Conservation (phyloP, 2,888 invertebrate species). For the Drosophila diplacantha region DNA sequence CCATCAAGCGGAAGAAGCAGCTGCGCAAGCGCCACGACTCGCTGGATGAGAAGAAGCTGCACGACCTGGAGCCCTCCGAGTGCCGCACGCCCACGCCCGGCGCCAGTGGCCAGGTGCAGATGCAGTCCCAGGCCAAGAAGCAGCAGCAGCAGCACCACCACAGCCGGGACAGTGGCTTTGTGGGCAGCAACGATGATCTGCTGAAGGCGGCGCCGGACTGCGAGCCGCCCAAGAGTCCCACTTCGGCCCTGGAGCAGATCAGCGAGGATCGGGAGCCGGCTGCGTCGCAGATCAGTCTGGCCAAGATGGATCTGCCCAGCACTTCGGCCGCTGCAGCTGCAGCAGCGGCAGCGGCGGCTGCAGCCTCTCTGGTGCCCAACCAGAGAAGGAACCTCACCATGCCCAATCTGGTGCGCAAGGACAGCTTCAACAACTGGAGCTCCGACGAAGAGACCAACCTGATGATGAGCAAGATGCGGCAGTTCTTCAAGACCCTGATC, state of each 20-base stretch:
- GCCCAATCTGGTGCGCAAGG: slow-evolving; percentile 84
- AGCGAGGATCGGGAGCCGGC: slow-evolving; percentile 76
- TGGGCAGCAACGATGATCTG: slow-evolving; percentile 92
- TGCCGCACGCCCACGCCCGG: slow-evolving; percentile 66
- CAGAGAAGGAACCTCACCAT: slow-evolving; percentile 31
- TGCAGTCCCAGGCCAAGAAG: slow-evolving; percentile 82
- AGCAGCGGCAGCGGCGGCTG: background rate
- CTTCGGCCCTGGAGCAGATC: slow-evolving; percentile 66
- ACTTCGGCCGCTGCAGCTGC: slow-evolving; percentile 35
- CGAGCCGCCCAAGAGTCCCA: slow-evolving; percentile 69
- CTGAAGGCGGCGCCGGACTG: slow-evolving; percentile 80
- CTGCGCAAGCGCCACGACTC: slow-evolving; percentile 82
- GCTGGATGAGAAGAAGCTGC: slow-evolving; percentile 78
- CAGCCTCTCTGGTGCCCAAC: background rate
- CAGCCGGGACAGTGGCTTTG: slow-evolving; percentile 91
- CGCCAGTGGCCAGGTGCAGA: slow-evolving; percentile 75
- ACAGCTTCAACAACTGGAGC: slow-evolving; percentile 96
- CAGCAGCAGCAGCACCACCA: slow-evolving; percentile 79
- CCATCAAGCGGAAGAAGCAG: slow-evolving; percentile 89
- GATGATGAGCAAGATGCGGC: slow-evolving; percentile 96
- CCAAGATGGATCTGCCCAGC: slow-evolving; percentile 50
- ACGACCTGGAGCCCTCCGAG: slow-evolving; percentile 54
- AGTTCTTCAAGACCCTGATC: slow-evolving; percentile 95
- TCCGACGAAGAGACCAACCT: slow-evolving; percentile 95
- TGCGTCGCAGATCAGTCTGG: slow-evolving; percentile 14